Base-by-base conservation (phyloP, 1,140 invertebrate genomes). In the Brachionus rubens region DNA sequence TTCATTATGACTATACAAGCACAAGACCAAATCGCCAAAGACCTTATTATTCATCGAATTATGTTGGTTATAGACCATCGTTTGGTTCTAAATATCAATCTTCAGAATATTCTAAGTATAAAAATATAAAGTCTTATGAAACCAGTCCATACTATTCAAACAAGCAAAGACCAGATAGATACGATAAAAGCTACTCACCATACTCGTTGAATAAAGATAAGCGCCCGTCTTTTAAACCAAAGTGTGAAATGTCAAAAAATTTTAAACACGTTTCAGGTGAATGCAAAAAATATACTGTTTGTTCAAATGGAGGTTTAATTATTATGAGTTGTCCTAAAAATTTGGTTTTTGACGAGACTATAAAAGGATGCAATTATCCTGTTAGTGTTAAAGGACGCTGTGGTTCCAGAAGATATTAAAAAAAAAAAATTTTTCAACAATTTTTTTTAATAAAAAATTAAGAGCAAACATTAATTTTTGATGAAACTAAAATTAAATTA, bases 271-370 rank as follows among this genome's bases (percentile, higher is more conserved):
- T 41, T 43, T 9, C 59, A 43, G 24, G 43, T 43, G 59, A 65
- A 26, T 65, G 59, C 24, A 24, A 16, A 21, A 65, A 65, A 36
- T 65, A 24, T 24, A 43, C 3, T 43, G 6, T 41, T 43, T 65
- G 59, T n/a, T 5, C 59, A 14, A 65, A 26, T 65, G 59, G 59
- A 9, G 43, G 10, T 3, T 43, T 65, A 14, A 14, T 65, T 21
- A 21, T 21, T 0, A 43, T 65, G 40, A 24, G 36, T 4, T 65
- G 59, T 28, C 59, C 59, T 43, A 21, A 41, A 5, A 24, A 24
- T 65, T 43, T 43, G 24, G 59, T 65, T 24, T 65, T 65, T 65
- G 59, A 65, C 43, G 30, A 36, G 12, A 24, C 24, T 24, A 21
- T 43, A 10, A 65, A 65, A 65, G 21, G 19, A 26, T 65, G 59